Conservation (phyloP, 2,113 vertebrate species). For the Vombatus ursinus region DNA sequence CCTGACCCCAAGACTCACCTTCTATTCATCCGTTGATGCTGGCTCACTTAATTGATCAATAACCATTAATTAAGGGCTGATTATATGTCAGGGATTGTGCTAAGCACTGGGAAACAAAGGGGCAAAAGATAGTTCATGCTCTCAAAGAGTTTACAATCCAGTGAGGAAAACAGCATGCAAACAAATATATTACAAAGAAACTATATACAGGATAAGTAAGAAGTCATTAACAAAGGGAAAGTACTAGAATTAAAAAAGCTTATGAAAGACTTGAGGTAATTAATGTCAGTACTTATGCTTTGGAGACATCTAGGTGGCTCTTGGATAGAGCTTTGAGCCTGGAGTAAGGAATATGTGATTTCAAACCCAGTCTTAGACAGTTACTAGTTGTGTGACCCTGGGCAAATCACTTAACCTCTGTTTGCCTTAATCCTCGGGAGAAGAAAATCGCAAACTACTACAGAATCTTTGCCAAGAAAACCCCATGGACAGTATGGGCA, state of each 20-base stretch:
- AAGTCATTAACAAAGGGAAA: background rate
- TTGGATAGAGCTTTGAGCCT: no score
- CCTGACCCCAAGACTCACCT: no score
- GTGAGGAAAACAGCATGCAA: background rate
- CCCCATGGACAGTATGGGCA: no score
- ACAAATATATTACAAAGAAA: background rate
- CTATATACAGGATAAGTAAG: background rate
- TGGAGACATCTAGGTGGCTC: background rate
- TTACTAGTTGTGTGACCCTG: background rate
- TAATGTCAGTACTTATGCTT: background rate
- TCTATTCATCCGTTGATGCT: background rate
- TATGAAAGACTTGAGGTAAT: background rate
- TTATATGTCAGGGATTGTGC: no score
- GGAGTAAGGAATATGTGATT: background rate
- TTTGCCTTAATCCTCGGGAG: background rate
- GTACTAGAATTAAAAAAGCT: background rate
- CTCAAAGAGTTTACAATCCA: background rate
- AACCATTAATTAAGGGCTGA: background rate
- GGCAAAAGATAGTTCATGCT: background rate
- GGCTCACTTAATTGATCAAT: background rate
- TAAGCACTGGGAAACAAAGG: background rate
- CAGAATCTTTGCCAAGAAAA: background rate
- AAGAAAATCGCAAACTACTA: background rate
- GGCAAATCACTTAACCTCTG: background rate
- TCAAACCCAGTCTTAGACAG: no score